phyloP scores from a whole-genome alignment of 2,113 vertebrate species.

The Pelecanus crispus region DNA sequence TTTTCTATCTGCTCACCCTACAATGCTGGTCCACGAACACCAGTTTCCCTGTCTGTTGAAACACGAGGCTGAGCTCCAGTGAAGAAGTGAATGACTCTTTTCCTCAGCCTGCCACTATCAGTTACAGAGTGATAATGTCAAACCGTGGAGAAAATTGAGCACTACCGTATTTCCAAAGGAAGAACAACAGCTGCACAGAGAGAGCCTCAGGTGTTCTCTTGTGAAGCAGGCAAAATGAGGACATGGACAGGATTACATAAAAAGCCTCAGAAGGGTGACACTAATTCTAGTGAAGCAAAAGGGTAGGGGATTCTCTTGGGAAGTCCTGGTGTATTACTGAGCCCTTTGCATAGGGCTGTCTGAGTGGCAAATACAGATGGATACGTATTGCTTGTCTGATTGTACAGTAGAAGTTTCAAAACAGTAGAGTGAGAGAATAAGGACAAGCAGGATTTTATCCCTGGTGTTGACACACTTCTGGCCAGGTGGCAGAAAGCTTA shows the following conservation, averaged over 20 bases:
- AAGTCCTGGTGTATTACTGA: neutral
- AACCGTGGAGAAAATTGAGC: neutral
- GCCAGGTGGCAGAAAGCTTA: neutral
- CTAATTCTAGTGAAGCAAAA: neutral
- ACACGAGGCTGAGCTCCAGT: neutral
- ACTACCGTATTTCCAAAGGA: neutral
- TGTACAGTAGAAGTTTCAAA: neutral
- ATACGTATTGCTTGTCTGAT: neutral
- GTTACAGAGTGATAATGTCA: neutral
- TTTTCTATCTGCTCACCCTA: neutral
- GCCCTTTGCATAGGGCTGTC: neutral
- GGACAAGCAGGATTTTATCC: neutral
- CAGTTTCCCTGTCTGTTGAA: neutral
- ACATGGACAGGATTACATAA: neutral
- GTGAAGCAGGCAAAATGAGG: accelerated
- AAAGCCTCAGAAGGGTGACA: neutral
- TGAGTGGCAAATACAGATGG: neutral
- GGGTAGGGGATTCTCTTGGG: neutral
- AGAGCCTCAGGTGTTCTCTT: neutral
- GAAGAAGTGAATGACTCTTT: neutral
- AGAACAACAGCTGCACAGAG: neutral
- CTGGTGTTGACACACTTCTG: neutral
- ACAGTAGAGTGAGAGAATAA: accelerated
- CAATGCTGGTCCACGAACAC: neutral
- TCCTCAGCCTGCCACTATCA: neutral